Evolutionary conservation across 1,140 invertebrate species (phyloP).

Genomic region (Patella vulgata): DNA sequence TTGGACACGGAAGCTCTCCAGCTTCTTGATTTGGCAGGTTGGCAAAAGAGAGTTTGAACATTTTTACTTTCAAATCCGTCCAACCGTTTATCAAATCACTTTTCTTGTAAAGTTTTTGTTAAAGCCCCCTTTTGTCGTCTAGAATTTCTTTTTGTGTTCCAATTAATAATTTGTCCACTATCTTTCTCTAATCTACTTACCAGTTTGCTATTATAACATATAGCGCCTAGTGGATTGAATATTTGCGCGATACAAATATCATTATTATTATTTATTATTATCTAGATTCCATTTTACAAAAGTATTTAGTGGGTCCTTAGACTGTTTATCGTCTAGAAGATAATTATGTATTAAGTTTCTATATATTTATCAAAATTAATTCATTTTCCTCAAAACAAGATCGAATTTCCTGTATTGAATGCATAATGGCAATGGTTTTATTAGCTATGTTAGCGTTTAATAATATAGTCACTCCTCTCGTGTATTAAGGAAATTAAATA

Average conservation of each 20-base stretch:
- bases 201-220: slow-evolving; percentile 11
- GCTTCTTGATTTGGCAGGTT: neutral
- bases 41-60: neutral
- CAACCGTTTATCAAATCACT: neutral
- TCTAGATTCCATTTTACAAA: slow-evolving; percentile 12
- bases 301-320: slow-evolving; percentile 11
- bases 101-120: neutral
- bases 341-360: slow-evolving; percentile 10
- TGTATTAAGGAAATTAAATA: slow-evolving; percentile 14
- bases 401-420: slow-evolving; percentile 7
- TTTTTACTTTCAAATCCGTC: neutral
- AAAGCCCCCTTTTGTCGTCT: slow-evolving; percentile 2
- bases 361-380: slow-evolving; percentile 12
- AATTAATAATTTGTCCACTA: slow-evolving; percentile 2
- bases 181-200: slow-evolving; percentile 11
- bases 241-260: too few relatives aligned
- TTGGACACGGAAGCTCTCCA: slow-evolving; percentile 1
- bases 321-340: too few relatives aligned
- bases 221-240: too few relatives aligned
- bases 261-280: too few relatives aligned
- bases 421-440: slow-evolving; percentile 13
- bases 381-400: neutral
- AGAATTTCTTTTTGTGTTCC: slow-evolving; percentile 3
- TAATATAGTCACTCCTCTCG: too few relatives aligned
- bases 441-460: slow-evolving; percentile 19